phyloP scores from a whole-genome alignment of 2,888 invertebrate species.

The Lacanobia oleracea region DNA sequence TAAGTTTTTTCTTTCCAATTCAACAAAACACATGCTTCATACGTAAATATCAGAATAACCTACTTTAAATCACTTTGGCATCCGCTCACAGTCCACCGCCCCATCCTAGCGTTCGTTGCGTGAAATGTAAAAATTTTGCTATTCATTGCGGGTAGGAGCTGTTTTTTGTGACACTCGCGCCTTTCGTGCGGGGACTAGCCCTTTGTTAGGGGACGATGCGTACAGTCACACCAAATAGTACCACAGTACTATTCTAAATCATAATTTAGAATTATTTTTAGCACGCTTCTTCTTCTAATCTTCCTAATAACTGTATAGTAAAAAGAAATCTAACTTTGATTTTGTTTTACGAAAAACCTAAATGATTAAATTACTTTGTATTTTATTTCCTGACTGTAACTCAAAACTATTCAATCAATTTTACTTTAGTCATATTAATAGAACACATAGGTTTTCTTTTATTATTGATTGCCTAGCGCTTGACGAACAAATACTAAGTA shows the following conservation, averaged over 20 bases:
- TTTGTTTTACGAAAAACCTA: too few species aligned
- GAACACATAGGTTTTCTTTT: too few species aligned
- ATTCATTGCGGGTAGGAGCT: conserved; percentile 87
- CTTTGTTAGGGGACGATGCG: conserved; percentile 70
- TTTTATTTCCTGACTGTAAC: too few species aligned
- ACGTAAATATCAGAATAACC: neutral
- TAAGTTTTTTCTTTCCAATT: neutral
- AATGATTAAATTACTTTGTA: too few species aligned
- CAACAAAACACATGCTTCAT: neutral
- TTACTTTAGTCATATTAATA: too few species aligned
- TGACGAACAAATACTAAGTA: too few species aligned
- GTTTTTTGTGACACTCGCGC: conserved; percentile 86
- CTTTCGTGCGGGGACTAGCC: conserved; percentile 77
- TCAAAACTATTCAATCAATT: too few species aligned
- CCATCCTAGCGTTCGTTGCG: conserved; percentile 79
- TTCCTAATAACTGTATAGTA: too few species aligned
- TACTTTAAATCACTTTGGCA: conserved; percentile 36
- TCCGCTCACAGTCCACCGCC: conserved; percentile 58
- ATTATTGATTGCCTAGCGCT: too few species aligned
- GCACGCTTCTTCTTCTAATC: neutral
- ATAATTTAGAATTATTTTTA: neutral
- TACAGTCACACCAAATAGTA: conserved; percentile 66
- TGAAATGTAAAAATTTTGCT: conserved; percentile 89
- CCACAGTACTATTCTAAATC: neutral
- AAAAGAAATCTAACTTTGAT: too few species aligned